phyloP scores from a whole-genome alignment of 2,888 invertebrate genomes.

The Ectobius pallidus region DNA sequence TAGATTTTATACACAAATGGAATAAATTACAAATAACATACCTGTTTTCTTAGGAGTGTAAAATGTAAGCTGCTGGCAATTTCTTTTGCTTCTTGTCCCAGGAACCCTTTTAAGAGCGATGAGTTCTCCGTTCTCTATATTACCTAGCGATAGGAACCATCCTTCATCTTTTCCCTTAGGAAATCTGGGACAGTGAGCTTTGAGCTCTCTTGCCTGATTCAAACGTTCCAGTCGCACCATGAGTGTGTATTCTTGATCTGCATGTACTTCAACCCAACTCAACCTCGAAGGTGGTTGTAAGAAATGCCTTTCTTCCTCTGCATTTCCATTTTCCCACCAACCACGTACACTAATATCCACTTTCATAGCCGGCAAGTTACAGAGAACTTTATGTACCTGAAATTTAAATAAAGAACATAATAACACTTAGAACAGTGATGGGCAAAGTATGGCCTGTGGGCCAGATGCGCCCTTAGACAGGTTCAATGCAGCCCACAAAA shows the following conservation, averaged over 20 bases:
- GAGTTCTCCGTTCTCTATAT: constrained; percentile 71
- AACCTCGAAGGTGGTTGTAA: constrained; percentile 28
- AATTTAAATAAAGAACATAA: too few species aligned
- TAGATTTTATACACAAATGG: too few species aligned
- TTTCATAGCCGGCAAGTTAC: constrained; percentile 68
- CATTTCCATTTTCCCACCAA: constrained; percentile 51
- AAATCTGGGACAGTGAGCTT: constrained; percentile 82
- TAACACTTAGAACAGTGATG: too few species aligned
- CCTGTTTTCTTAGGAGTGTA: constrained; percentile 63
- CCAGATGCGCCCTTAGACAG: neutral
- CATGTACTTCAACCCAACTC: constrained; percentile 67
- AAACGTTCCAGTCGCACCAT: constrained; percentile 53
- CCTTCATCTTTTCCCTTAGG: constrained; percentile 94
- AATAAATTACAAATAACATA: too few species aligned
- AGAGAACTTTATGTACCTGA: constrained; percentile 59
- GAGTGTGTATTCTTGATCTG: constrained; percentile 76
- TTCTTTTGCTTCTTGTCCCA: constrained; percentile 58
- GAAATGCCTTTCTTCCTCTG: constrained; percentile 42
- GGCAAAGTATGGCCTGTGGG: too few species aligned
- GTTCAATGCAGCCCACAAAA: neutral
- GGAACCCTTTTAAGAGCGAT: constrained; percentile 79
- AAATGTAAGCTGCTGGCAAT: constrained; percentile 64
- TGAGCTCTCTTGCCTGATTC: constrained; percentile 56
- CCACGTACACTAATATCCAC: constrained; percentile 65
- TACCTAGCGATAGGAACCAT: constrained; percentile 90